Percentiles rank a stretch among this genome's conserved stretches.
phyloP scores from a whole-genome alignment of 2,797 vertebrate species.

The Monodelphis domestica region DNA sequence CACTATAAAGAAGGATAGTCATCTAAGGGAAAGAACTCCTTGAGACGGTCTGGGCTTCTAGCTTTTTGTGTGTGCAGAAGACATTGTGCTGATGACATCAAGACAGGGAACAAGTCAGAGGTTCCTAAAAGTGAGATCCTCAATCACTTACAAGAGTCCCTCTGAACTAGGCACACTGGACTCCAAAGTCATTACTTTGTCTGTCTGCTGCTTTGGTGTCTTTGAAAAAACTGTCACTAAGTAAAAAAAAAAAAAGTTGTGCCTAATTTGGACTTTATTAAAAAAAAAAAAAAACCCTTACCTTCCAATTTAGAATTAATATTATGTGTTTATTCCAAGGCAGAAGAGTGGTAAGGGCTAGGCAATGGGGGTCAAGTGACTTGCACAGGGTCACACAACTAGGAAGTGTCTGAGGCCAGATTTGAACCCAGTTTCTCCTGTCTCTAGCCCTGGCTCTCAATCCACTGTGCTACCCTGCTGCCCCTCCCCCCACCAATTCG shows the following conservation, averaged over 20 bases:
- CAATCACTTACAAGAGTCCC: neutral
- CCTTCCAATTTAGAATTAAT: too few relatives aligned
- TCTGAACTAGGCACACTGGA: neutral
- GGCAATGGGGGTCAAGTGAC: too few relatives aligned
- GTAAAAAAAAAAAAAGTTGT: neutral
- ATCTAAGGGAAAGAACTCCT: neutral
- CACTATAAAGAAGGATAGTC: neutral
- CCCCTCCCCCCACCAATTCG: too few relatives aligned
- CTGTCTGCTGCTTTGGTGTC: neutral
- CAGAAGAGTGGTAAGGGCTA: too few relatives aligned
- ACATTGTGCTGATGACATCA: neutral
- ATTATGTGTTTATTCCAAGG: too few relatives aligned
- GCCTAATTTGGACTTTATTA: neutral
- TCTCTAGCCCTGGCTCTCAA: too few relatives aligned
- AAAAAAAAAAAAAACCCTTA: too few relatives aligned
- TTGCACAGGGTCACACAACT: too few relatives aligned
- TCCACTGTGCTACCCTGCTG: too few relatives aligned
- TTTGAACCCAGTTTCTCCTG: too few relatives aligned
- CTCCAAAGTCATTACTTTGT: neutral
- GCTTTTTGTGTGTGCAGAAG: neutral
- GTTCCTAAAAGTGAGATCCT: neutral
- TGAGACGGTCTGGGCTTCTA: neutral
- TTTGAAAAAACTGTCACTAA: neutral
- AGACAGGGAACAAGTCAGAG: neutral
- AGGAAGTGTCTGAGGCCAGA: too few relatives aligned